These are phyloP conservation scores for Scalopus aquaticus DNA, from an alignment of 2,113 vertebrate genomes.

Conservation along the genomic window DNA sequence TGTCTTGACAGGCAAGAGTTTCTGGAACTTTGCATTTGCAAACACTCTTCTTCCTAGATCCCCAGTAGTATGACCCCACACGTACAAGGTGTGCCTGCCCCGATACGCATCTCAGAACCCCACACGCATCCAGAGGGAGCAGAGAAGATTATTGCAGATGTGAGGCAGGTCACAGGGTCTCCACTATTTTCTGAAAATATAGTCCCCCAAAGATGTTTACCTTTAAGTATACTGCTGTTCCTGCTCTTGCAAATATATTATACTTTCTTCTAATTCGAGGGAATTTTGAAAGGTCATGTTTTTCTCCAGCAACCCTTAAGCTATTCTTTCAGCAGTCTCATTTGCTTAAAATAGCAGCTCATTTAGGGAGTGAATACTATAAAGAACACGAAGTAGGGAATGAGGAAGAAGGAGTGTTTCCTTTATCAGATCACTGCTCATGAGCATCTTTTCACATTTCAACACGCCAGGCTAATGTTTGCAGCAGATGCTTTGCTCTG, in stretches of 20 bases:
- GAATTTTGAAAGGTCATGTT: neutral
- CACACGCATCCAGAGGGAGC: neutral
- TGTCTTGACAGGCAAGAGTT: neutral
- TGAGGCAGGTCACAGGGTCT: too few species aligned
- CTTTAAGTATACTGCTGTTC: neutral
- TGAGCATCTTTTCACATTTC: neutral
- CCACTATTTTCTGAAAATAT: neutral
- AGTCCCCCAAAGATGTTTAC: neutral
- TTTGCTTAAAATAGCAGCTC: neutral
- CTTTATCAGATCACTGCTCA: neutral
- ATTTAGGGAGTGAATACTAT: neutral
- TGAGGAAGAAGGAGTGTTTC: neutral
- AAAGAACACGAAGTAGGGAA: neutral
- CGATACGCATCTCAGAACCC: neutral
- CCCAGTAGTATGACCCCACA: neutral
- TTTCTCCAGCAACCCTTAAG: neutral
- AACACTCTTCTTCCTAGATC: neutral
- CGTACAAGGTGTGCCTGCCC: neutral
- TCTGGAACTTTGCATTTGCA: neutral
- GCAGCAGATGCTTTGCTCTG: neutral
- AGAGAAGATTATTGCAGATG: neutral
- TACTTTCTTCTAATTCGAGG: neutral
- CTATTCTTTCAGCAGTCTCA: neutral
- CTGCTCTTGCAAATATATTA: neutral
- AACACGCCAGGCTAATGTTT: neutral